phyloP scores from a whole-genome alignment of 2,113 vertebrate species.

The Amphiprion ocellaris region DNA sequence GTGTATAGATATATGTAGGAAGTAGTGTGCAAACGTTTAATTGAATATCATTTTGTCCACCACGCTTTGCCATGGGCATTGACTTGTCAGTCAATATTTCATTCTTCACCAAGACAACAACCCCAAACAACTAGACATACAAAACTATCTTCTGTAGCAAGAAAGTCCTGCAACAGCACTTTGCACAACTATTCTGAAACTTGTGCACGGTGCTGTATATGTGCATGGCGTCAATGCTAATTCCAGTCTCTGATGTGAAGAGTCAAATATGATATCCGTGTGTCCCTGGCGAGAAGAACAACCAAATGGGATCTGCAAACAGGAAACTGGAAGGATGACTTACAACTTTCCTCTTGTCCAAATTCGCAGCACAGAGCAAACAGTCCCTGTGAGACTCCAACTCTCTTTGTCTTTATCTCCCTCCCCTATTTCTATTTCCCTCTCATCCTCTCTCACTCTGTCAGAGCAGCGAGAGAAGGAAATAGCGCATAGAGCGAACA shows the following conservation, averaged over 20 bases:
- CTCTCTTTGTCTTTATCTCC: conserved; percentile 30
- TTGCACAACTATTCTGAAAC: not conserved
- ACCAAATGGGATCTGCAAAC: conserved; percentile 48
- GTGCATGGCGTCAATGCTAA: not conserved
- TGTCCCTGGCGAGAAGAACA: conserved; percentile 20
- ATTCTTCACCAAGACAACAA: not conserved
- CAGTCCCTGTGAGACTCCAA: conserved; percentile 50
- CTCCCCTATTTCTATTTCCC: not conserved
- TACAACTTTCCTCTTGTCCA: conserved; percentile 49
- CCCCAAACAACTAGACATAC: too few relatives aligned
- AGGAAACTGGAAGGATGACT: conserved; percentile 65
- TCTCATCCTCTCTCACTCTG: not conserved
- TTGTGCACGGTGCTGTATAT: not conserved
- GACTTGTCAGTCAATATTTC: too few relatives aligned
- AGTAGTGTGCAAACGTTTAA: too few relatives aligned
- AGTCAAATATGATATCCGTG: not conserved
- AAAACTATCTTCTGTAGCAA: not conserved
- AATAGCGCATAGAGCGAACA: conserved; percentile 3
- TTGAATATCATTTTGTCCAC: not conserved
- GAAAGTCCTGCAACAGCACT: not conserved
- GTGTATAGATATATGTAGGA: too few relatives aligned
- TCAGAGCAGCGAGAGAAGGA: conserved; percentile 20
- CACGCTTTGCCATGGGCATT: too few relatives aligned
- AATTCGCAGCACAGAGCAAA: conserved; percentile 31
- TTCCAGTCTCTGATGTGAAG: conserved; percentile 10